These are phyloP conservation scores for Coreius guichenoti DNA, from an alignment of 2,797 vertebrate species.

Conservation along the genomic window DNA sequence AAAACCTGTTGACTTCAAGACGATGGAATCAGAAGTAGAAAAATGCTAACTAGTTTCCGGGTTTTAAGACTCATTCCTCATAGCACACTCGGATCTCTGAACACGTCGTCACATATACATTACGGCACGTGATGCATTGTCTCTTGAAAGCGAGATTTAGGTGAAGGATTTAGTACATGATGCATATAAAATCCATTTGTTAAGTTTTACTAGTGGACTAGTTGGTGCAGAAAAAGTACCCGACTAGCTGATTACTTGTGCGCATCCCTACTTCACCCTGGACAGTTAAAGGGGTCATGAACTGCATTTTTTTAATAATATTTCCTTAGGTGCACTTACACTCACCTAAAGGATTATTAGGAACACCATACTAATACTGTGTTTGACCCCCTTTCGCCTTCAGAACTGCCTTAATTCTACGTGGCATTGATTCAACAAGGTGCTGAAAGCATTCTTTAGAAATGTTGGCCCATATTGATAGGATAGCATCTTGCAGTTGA, in stretches of 20 bases:
- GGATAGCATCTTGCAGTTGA: too few relatives aligned
- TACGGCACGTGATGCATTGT: too few relatives aligned
- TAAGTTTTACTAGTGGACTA: background rate
- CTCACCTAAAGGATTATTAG: too few relatives aligned
- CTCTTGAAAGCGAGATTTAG: background rate
- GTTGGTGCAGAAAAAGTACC: too few relatives aligned
- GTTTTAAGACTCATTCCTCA: background rate
- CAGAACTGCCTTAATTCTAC: too few relatives aligned
- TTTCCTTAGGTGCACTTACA: background rate
- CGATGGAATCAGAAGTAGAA: too few relatives aligned
- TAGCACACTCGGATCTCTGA: background rate
- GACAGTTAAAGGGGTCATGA: background rate
- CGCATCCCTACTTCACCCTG: background rate
- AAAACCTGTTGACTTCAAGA: background rate
- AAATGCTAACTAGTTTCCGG: too few relatives aligned
- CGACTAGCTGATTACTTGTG: background rate
- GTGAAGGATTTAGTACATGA: background rate
- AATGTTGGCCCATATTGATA: too few relatives aligned
- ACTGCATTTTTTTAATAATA: background rate
- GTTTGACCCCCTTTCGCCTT: too few relatives aligned
- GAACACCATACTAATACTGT: too few relatives aligned
- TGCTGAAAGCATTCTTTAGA: too few relatives aligned
- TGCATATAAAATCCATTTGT: background rate
- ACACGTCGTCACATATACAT: background rate
- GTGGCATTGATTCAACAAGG: too few relatives aligned